These are phyloP conservation scores for Habropoda laboriosa DNA, from an alignment of 1,140 invertebrate species.

Conservation along the genomic window DNA sequence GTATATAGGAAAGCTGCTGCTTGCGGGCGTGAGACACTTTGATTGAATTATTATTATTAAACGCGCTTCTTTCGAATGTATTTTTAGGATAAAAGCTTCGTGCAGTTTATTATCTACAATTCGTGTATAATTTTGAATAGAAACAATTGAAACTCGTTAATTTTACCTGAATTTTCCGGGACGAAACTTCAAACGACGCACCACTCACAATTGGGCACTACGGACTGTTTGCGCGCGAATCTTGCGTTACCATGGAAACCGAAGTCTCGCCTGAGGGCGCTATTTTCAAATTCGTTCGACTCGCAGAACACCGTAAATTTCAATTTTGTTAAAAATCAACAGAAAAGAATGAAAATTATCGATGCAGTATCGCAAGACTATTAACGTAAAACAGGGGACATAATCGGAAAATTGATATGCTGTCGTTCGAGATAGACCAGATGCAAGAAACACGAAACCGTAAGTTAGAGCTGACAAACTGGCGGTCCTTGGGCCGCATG, in stretches of 20 bases:
- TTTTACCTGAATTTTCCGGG: not conserved
- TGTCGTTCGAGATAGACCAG: not conserved
- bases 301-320: not conserved
- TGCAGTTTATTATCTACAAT: not conserved
- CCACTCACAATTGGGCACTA: not conserved
- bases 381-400: not conserved
- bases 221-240: not conserved
- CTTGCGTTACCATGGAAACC: not conserved
- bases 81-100: not conserved
- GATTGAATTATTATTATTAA: not conserved
- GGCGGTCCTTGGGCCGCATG: too few species aligned
- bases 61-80: not conserved
- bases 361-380: not conserved
- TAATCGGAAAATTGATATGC: not conserved
- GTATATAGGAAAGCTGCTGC: too few species aligned
- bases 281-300: not conserved
- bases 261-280: not conserved
- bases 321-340: not conserved
- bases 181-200: not conserved
- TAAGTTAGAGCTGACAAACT: too few species aligned
- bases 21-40: not conserved
- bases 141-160: not conserved
- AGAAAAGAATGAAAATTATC: not conserved
- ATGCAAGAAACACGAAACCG: conserved; percentile 3
- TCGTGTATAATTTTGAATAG: not conserved